Conservation (phyloP, 2,888 invertebrate genomes). For the Portevinia maculata region DNA sequence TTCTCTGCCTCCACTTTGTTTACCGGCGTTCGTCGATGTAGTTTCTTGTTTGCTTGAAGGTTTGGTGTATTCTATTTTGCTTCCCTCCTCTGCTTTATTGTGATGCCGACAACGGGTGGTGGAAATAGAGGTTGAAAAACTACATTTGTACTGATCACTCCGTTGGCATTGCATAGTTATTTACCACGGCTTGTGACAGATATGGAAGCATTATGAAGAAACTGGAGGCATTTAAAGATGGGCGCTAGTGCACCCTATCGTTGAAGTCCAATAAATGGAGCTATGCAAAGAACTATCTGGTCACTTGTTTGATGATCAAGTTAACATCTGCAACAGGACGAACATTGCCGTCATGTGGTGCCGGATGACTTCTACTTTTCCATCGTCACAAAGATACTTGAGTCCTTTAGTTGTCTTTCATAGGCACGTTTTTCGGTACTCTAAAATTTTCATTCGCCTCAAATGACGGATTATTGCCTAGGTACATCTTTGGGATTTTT, state of each 20-base stretch:
- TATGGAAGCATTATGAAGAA: neutral
- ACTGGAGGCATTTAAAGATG: neutral
- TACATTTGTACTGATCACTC: conserved; percentile 51
- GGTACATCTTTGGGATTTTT: too few species aligned
- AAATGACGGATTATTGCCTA: too few species aligned
- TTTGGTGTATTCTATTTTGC: neutral
- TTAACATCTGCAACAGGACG: too few species aligned
- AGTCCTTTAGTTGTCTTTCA: too few species aligned
- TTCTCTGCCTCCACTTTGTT: conserved; percentile 20
- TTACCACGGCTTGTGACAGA: conserved; percentile 16
- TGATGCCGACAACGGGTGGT: conserved; percentile 1
- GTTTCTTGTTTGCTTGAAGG: conserved; percentile 13
- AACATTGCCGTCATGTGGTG: too few species aligned
- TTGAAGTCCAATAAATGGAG: neutral
- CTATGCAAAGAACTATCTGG: neutral
- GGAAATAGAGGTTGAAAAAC: conserved; percentile 27
- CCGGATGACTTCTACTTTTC: too few species aligned
- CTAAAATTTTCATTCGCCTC: too few species aligned
- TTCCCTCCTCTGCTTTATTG: neutral
- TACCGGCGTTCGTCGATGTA: neutral
- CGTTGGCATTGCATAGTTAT: conserved; percentile 27
- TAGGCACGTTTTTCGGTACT: too few species aligned
- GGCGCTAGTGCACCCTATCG: conserved; percentile 1
- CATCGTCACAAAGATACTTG: too few species aligned
- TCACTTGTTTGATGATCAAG: too few species aligned